Conservation (phyloP, 2,888 invertebrate genomes). For the Athetis lepigone region DNA sequence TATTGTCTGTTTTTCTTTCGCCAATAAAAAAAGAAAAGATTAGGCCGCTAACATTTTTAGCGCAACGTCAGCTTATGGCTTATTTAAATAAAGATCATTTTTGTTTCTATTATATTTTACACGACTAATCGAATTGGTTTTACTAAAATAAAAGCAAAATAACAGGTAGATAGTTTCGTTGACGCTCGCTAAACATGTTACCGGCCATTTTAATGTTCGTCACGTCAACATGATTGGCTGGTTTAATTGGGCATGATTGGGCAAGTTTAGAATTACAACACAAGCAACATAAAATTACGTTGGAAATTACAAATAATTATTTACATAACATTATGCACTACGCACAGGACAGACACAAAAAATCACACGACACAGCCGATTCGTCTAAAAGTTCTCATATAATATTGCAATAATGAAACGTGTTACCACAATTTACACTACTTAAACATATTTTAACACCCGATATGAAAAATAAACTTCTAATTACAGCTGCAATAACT, state of each 20-base stretch:
- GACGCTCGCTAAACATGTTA: slow-evolving; percentile 52
- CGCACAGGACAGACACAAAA: slow-evolving; percentile 84
- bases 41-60: slow-evolving; percentile 44
- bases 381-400: slow-evolving; percentile 83
- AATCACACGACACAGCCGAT: slow-evolving; percentile 90
- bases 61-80: slow-evolving; percentile 7
- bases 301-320: slow-evolving; percentile 73
- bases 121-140: slow-evolving; percentile 26
- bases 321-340: slow-evolving; percentile 84
- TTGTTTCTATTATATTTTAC: slow-evolving; percentile 44
- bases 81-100: slow-evolving; percentile 8
- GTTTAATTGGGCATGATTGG: slow-evolving; percentile 70
- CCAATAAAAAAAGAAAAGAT: slow-evolving; percentile 27
- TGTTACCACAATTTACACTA: slow-evolving; percentile 88
- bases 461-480: slow-evolving; percentile 91
- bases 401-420: slow-evolving; percentile 87
- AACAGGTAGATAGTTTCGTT: slow-evolving; percentile 15
- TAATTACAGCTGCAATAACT: slow-evolving; percentile 91
- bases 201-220: slow-evolving; percentile 26
- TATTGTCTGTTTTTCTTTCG: slow-evolving; percentile 37
- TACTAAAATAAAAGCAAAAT: slow-evolving; percentile 26
- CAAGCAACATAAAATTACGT: slow-evolving; percentile 54
- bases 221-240: slow-evolving; percentile 56
- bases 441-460: slow-evolving; percentile 89
- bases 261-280: slow-evolving; percentile 66